Conservation (phyloP, 2,888 invertebrate genomes). For the Mongoloraphidia duomilia region DNA sequence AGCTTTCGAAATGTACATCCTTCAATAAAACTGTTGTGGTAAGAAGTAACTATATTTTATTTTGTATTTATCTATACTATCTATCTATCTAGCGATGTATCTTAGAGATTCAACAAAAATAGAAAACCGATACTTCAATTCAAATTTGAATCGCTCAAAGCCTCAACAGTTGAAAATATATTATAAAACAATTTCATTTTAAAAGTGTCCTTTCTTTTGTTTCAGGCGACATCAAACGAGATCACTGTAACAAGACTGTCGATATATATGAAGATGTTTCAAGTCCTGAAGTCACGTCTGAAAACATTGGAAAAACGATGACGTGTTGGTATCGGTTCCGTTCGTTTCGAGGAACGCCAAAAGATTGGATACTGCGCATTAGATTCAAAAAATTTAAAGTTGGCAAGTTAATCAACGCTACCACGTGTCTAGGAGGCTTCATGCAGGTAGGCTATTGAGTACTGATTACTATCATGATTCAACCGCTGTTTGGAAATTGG, state of each 20-base stretch:
- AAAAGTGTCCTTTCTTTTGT: conserved; percentile 9
- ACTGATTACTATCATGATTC: not conserved
- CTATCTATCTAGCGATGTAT: too few species aligned
- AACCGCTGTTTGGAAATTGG: too few species aligned
- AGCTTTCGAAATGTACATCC: too few species aligned
- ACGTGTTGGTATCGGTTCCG: conserved; percentile 85
- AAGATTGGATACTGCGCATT: conserved; percentile 80
- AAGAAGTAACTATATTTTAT: too few species aligned
- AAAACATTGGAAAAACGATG: conserved; percentile 71
- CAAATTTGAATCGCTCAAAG: too few species aligned
- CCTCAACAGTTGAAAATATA: too few species aligned
- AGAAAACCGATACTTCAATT: too few species aligned
- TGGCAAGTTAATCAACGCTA: conserved; percentile 71
- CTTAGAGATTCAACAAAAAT: too few species aligned
- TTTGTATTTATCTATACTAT: too few species aligned
- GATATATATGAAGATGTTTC: conserved; percentile 87
- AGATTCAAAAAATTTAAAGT: conserved; percentile 90
- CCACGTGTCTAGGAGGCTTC: conserved; percentile 75
- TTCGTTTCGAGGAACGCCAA: conserved; percentile 71
- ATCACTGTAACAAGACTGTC: conserved; percentile 88
- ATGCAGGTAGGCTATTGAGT: conserved; percentile 54
- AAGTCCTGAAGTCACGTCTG: conserved; percentile 69
- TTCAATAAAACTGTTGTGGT: too few species aligned
- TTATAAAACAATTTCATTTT: too few species aligned
- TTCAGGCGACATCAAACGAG: conserved; percentile 52